phyloP scores from a whole-genome alignment of 37 sponge, comb jelly and placozoan species.

The Aphrocallistes beatrix region DNA sequence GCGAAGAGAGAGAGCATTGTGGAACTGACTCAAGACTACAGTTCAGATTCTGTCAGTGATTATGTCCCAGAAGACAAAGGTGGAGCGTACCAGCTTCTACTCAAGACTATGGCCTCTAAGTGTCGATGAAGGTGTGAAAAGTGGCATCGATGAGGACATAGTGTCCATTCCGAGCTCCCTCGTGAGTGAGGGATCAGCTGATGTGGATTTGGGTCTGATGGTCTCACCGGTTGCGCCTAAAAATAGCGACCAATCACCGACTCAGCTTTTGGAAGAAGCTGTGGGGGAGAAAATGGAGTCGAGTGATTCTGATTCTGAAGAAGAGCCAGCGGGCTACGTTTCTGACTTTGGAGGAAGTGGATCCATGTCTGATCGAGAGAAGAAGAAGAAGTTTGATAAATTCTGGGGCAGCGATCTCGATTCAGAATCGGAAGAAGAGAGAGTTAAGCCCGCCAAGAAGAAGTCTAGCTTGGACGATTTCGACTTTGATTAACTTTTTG shows the following conservation, averaged over 20 bases:
- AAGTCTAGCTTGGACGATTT: slow-evolving; percentile 7
- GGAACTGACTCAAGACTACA: background rate
- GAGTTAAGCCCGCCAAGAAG: background rate
- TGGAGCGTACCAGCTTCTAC: background rate
- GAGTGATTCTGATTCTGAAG: background rate
- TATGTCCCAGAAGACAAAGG: background rate
- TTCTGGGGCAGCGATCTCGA: background rate
- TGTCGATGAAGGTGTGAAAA: background rate
- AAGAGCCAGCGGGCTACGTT: background rate
- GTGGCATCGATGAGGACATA: background rate
- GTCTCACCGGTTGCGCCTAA: background rate
- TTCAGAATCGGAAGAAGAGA: background rate
- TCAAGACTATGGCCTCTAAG: background rate
- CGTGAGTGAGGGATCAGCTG: background rate
- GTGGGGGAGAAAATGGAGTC: background rate
- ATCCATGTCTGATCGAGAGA: background rate
- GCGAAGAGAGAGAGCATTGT: background rate
- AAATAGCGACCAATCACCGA: background rate
- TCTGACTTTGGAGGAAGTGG: background rate
- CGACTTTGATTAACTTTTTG: background rate
- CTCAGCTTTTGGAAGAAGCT: background rate
- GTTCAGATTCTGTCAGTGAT: background rate
- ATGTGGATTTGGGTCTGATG: background rate
- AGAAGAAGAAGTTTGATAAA: background rate
- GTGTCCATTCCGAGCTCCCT: background rate